Percentiles rank a stretch among this genome's conserved stretches.
Conservation (phyloP, 92 coral and sea anemone genomes). For the Anthopleura xanthogrammica region DNA sequence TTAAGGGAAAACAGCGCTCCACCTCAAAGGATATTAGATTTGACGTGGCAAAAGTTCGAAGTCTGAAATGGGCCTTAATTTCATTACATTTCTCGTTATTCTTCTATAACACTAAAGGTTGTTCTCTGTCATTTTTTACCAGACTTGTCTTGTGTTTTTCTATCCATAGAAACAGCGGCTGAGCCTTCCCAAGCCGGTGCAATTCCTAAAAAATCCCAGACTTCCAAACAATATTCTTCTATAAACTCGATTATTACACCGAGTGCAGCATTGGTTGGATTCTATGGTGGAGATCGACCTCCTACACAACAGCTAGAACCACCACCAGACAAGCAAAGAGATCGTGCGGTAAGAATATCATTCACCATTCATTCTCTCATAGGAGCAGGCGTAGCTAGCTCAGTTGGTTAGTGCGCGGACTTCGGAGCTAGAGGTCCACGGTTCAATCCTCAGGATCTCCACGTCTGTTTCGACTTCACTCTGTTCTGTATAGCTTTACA, state of each 20-base stretch:
- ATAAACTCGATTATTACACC: slow-evolving; percentile 38
- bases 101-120: not conserved
- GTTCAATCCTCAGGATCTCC: too few relatives aligned
- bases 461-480: too few relatives aligned
- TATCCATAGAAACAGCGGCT: slow-evolving; percentile 3
- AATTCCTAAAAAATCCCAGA: not conserved
- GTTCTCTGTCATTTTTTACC: not conserved
- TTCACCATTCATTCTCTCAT: too few relatives aligned
- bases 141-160: not conserved
- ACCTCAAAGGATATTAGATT: too few relatives aligned
- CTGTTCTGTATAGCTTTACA: too few relatives aligned
- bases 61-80: too few relatives aligned
- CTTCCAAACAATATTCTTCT: slow-evolving; percentile 29
- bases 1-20: too few relatives aligned
- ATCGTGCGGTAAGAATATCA: slow-evolving; percentile 24
- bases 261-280: slow-evolving; percentile 41
- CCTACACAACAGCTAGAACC: slow-evolving; percentile 10
- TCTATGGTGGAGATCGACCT: slow-evolving; percentile 10
- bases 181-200: slow-evolving; percentile 9
- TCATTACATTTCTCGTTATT: too few relatives aligned
- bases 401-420: too few relatives aligned
- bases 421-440: too few relatives aligned
- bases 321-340: slow-evolving; percentile 34
- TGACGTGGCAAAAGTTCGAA: too few relatives aligned
- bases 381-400: too few relatives aligned